Evolutionary conservation across 2,797 vertebrate genomes (phyloP), one percentile per base, ranked within the genome.

Genomic region (Alcedo quadribrachys): DNA sequence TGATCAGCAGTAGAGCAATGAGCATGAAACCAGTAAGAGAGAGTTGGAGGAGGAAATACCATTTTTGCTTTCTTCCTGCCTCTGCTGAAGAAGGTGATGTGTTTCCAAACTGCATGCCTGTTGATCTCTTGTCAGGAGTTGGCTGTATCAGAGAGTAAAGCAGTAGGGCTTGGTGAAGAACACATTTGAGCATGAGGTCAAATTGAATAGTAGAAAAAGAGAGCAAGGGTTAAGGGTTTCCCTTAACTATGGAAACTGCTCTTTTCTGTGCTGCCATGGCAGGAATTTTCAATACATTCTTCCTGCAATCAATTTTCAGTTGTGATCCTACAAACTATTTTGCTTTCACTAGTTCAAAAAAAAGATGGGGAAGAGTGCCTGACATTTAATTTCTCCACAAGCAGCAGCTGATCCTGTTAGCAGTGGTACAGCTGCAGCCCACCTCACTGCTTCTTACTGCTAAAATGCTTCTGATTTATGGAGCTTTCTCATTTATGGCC

Each of bases 381-480:
- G 30, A 37, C 1, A 0, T 53, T 89, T 83, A 33, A 62, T 82
- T 92, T 82, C 63, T 54, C 30, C 50, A 25, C 42, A 69, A 74
- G 54, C 60, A 85, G 43, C 32, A 50, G 76, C 69, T 54, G 12
- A 73, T 81, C 42, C 68, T 77, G 50, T 86, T 71, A 82, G 51
- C 80, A 66, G 37, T 68, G 55, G 60, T 83, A 12, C 15, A 78
- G 46, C 48, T 74, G 22, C 62, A 60, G 46, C 27, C 75, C 8
- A 2, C 25, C 37, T 86, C 63, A 19, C 15, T 73, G 45, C 32
- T 53, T 8, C 40, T 53, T 73, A 57, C 48, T 60, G 35, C 25
- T 54, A n/a, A 80, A 89, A 81, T 65, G 21, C 28, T 77, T 87
- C 55, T 81, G 68, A 94, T 83, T 88, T 85, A 80, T 50, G 22